A percentile compares a stretch with the other conserved stretches of the same genome.
These are phyloP conservation scores for Caenorhabditis becei DNA, from an alignment of 2,888 invertebrate genomes.

Conservation along the genomic window DNA sequence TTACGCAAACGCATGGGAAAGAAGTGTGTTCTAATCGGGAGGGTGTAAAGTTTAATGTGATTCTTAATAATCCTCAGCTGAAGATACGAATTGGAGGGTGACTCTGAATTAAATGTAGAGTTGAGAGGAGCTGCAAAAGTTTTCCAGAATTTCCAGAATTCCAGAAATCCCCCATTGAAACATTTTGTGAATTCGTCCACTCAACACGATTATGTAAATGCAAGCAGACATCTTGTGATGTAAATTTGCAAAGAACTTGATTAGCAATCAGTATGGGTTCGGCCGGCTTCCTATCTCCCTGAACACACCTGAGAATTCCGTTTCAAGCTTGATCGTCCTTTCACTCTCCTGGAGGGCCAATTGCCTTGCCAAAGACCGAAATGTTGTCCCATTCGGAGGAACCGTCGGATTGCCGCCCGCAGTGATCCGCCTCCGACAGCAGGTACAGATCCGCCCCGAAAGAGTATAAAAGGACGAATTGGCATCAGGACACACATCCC, in stretches of 20 bases:
- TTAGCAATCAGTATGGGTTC: not conserved
- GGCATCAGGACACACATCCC: not conserved
- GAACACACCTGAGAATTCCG: not conserved
- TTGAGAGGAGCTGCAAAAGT: too few species aligned
- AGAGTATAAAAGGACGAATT: slow-evolving; percentile 4
- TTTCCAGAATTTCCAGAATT: too few species aligned
- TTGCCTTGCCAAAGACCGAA: slow-evolving; percentile 1
- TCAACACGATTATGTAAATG: not conserved
- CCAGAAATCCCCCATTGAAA: too few species aligned
- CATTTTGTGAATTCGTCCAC: too few species aligned
- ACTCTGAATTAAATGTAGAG: too few species aligned
- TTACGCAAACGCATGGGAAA: not conserved
- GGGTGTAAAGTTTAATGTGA: not conserved
- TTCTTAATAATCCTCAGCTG: too few species aligned
- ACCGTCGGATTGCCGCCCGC: not conserved
- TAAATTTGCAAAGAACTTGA: not conserved
- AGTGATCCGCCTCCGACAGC: slow-evolving; percentile 32
- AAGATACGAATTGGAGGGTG: too few species aligned
- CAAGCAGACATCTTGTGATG: not conserved
- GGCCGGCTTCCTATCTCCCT: not conserved
- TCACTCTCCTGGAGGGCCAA: not conserved
- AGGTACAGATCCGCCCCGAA: slow-evolving; percentile 39
- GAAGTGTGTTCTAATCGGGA: not conserved
- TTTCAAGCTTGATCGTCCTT: not conserved
- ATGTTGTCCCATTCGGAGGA: slow-evolving; percentile 2